These are phyloP conservation scores for Muricea muricata DNA, from an alignment of 92 coral and sea anemone species.

Conservation along the genomic window DNA sequence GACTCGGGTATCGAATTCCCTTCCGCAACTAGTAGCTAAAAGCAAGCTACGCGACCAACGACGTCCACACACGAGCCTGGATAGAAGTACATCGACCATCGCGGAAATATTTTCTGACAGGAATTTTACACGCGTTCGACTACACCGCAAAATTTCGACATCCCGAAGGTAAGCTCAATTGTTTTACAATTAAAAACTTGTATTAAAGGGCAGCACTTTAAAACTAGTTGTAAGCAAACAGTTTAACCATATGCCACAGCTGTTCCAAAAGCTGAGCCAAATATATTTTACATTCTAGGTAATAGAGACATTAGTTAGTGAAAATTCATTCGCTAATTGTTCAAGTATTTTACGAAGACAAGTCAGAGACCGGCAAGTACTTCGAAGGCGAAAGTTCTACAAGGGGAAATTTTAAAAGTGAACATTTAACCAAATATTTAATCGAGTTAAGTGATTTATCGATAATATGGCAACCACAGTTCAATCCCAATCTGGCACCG, in stretches of 20 bases:
- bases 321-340: too few relatives aligned
- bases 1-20: background rate
- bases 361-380: too few relatives aligned
- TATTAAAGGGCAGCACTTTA: background rate
- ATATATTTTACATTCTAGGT: too few relatives aligned
- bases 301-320: too few relatives aligned
- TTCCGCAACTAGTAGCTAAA: background rate
- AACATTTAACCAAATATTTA: background rate
- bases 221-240: too few relatives aligned
- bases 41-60: background rate
- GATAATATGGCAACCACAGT: constrained; percentile 62
- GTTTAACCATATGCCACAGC: too few relatives aligned
- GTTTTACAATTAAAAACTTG: background rate
- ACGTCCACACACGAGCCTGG: background rate
- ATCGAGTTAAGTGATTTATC: constrained; percentile 40
- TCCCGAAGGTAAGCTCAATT: background rate
- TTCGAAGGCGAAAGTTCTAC: too few relatives aligned
- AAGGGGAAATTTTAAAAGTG: too few relatives aligned
- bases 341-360: too few relatives aligned
- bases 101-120: background rate
- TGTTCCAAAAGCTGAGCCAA: too few relatives aligned
- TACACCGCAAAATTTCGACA: background rate
- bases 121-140: background rate
- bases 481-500: background rate
- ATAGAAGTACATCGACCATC: background rate